A percentile compares a stretch with the other conserved stretches of the same genome.
Conservation (phyloP, 2,888 invertebrate genomes). For the Luperina nickerlii region DNA sequence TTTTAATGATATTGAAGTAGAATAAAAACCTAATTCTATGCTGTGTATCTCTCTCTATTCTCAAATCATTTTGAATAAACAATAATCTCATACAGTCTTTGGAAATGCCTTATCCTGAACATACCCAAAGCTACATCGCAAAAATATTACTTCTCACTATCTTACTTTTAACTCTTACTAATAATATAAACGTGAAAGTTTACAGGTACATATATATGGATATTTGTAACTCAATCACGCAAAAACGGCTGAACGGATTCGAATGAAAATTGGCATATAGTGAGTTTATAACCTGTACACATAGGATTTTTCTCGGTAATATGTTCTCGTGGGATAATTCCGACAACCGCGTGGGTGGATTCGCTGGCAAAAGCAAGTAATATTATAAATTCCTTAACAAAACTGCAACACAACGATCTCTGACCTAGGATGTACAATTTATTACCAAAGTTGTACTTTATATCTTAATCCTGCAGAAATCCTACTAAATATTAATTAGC, state of each 20-base stretch:
- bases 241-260: background rate
- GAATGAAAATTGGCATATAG: background rate
- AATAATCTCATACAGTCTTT: background rate
- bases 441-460: slow-evolving; percentile 28
- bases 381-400: background rate
- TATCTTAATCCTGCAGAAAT: slow-evolving; percentile 42
- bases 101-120: background rate
- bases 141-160: background rate
- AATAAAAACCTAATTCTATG: background rate
- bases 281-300: background rate
- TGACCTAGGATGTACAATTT: slow-evolving; percentile 29
- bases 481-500: slow-evolving; percentile 60
- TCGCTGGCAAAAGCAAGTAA: background rate
- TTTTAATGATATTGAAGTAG: slow-evolving; percentile 14
- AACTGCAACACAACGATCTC: background rate
- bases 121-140: background rate
- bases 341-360: background rate
- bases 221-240: no score
- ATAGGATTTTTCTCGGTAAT: no score
- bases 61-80: background rate
- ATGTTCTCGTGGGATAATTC: background rate
- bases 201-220: no score
- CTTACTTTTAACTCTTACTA: no score
- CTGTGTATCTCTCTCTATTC: background rate
- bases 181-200: no score